These are phyloP conservation scores for Motacilla alba DNA, from an alignment of 2,113 vertebrate genomes.

Conservation along the genomic window DNA sequence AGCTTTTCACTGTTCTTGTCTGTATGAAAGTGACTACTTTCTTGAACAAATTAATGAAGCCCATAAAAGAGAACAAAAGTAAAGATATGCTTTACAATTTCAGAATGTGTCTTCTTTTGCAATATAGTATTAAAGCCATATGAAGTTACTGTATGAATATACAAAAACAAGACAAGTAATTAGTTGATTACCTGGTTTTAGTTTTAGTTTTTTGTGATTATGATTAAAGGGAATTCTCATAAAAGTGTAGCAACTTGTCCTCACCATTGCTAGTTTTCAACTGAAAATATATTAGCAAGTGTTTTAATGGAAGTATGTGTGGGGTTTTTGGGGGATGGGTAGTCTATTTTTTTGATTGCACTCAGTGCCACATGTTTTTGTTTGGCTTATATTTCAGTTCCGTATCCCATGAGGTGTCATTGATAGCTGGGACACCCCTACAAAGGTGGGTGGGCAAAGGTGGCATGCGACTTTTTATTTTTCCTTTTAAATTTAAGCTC, in stretches of 20 bases:
- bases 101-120: background rate
- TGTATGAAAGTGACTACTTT: background rate
- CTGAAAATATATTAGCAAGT: background rate
- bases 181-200: background rate
- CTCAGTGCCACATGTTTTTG: background rate
- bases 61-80: background rate
- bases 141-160: background rate
- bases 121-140: background rate
- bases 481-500: background rate
- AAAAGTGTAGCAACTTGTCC: background rate
- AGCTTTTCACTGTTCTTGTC: background rate
- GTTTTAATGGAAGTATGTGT: background rate
- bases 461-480: background rate
- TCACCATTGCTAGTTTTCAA: background rate
- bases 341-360: background rate
- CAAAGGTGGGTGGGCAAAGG: background rate
- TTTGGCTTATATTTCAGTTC: background rate
- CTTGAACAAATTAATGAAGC: background rate
- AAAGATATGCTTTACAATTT: background rate
- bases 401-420: background rate
- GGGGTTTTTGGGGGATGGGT: fast-evolving
- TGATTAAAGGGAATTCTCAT: background rate
- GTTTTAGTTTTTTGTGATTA: background rate
- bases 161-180: background rate
- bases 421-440: background rate